Evolutionary conservation across 2,797 vertebrate genomes (phyloP).

Genomic region (Sandelia bainsii): DNA sequence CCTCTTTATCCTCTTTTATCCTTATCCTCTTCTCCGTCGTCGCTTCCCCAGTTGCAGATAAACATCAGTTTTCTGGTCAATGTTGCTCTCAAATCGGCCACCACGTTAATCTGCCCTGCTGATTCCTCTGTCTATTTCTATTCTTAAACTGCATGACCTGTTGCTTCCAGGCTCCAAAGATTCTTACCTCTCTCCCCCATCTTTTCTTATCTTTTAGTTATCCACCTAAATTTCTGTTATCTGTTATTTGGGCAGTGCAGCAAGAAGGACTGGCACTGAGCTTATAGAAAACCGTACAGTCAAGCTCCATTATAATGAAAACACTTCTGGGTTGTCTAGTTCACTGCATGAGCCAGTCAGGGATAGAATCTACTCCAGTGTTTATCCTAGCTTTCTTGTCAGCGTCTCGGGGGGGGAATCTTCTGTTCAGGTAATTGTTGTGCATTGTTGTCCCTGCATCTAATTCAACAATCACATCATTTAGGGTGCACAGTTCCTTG

Average conservation of each 20-base stretch:
- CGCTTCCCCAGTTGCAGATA: conserved; percentile 32
- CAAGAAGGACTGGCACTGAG: conserved; percentile 22
- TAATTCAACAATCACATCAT: conserved; percentile 57
- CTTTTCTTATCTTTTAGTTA: conserved; percentile 13
- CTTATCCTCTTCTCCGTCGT: conserved; percentile 10
- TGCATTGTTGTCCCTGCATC: conserved; percentile 66
- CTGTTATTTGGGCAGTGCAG: conserved; percentile 29
- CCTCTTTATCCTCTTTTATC: conserved; percentile 36
- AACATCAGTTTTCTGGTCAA: conserved; percentile 38
- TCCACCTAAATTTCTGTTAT: conserved; percentile 26
- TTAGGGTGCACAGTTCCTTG: conserved; percentile 38
- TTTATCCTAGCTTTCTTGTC: conserved; percentile 39
- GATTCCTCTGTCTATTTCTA: conserved; percentile 29
- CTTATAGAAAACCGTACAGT: conserved; percentile 34
- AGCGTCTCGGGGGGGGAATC: conserved; percentile 27
- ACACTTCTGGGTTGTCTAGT: conserved; percentile 21
- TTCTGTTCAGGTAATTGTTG: conserved; percentile 68
- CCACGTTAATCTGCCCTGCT: conserved; percentile 41
- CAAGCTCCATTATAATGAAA: conserved; percentile 28
- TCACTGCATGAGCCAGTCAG: conserved; percentile 10
- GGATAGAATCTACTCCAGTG: conserved; percentile 44
- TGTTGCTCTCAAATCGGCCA: conserved; percentile 39
- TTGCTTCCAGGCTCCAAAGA: conserved; percentile 39
- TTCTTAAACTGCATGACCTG: conserved; percentile 35
- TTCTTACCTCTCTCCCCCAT: neutral